Evolutionary conservation across 2,888 invertebrate species (phyloP), one percentile per base, ranked within the genome.

Genomic region (Athrips mouffetella): DNA sequence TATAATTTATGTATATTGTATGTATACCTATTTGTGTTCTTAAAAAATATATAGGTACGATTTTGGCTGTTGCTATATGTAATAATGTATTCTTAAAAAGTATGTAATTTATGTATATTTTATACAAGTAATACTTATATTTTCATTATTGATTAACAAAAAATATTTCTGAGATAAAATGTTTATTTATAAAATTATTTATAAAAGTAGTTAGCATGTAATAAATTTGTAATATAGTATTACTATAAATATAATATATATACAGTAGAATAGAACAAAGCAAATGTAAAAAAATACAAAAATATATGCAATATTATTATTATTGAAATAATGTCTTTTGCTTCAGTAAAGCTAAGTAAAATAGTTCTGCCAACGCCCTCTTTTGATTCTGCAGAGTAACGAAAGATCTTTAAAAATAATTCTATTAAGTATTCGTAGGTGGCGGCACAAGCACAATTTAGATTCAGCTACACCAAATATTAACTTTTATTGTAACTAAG

Each of bases 281-380:
- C 68, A 73, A 70, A 65, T 56, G 30, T 53, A 49, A 58, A 63
- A 76, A 73, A 63, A 54, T 1, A 65, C 73, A 74, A 69, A 65
- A 58, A 57, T 56, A 47, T 21, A 29, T 8, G 4, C 16, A 16
- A 33, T 33, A 16, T 33, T 33, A 15, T 33, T 5, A n/a, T n/a
- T n/a, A n/a, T 33, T 33, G 3, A 15, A n/a, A 20, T 2, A n/a
- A n/a, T 35, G n/a, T 35, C 20, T 35, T 35, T 35, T 20, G 6
- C 1, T 35, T 27, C 2, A 27, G n/a, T n/a, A n/a, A n/a, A n/a
- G n/a, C n/a, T n/a, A n/a, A n/a, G n/a, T 33, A 13, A n/a, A 11
- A n/a, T 15, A n/a, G 15, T 15, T 15, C 31, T 15, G 3, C 10
- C 2, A 31, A 2, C 20, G 37, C 20, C 37, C 18, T 37, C 37